Evolutionary conservation across 2,797 vertebrate species (phyloP), one percentile per base, ranked within the genome.

Genomic region (Threskiornis aethiopicus): DNA sequence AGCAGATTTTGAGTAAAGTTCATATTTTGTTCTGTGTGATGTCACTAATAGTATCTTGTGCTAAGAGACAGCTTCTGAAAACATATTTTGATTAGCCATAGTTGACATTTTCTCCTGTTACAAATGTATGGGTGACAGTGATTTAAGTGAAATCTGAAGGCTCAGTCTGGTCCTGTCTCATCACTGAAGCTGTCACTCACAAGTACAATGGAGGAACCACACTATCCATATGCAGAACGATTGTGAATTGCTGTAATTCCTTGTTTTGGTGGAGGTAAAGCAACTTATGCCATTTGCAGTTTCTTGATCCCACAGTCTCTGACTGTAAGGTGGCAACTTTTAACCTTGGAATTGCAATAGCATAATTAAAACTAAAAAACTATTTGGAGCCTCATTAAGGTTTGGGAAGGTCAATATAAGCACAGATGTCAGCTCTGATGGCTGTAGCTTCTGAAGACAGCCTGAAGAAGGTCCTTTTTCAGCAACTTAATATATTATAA

Each of bases 121-220:
- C 28, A 72, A 64, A 76, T 42, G 17, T 21, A 11, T 8, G 24
- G 11, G 5, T 70, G 81, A 80, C 93, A 95, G 71, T 70, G 71
- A 88, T 71, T 55, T 82, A 78, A 79, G 78, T 54, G 58, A 59
- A 78, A 46, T 87, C 57, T 91, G 82, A 89, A 76, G 87, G 51
- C 41, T 95, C 78, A 49, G 72, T 89, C 90, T 93, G 90, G 79
- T 54, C 65, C 77, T 70, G 75, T 77, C 76, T 93, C 89, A 76
- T 95, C 71, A 80, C 55, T 71, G n/a, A 90, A 72, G 78, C 54
- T 94, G 86, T 84, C 84, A 77, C 58, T 95, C 66, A 84, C 37
- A 31, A 5, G 18, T 22, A 49, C 80, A 67, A 4, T 31, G 29
- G 39, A 70, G 55, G 57, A 82, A 51, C 16, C 64, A 39, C 1